Conservation (phyloP, 1,140 invertebrate species). For the Lycorma delicatula region DNA sequence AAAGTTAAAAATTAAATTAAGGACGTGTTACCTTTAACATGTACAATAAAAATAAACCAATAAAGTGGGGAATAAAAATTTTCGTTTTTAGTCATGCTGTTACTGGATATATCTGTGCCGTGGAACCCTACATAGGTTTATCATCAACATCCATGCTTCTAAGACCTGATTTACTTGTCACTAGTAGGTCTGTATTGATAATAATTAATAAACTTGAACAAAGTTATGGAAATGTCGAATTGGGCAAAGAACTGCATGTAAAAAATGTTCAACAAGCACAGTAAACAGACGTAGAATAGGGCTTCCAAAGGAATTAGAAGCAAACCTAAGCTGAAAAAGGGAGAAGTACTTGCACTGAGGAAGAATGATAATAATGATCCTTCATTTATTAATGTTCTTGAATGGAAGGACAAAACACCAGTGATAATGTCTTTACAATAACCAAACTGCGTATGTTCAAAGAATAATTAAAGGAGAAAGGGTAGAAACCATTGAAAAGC, state of each 20-base stretch:
- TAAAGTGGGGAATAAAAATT: conserved; percentile 11
- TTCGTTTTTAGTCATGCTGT: conserved; percentile 7
- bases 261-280: conserved; percentile 7
- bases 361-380: conserved; percentile 11
- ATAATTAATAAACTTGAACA: conserved; percentile 5
- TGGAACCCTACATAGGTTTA: conserved; percentile 12
- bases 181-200: conserved; percentile 3
- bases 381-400: conserved; percentile 6
- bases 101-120: conserved; percentile 11
- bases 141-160: neutral
- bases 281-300: too few species aligned
- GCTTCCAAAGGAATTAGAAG: conserved; percentile 5
- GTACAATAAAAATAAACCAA: conserved; percentile 9
- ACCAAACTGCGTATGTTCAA: neutral
- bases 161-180: conserved; percentile 7
- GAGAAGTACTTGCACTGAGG: neutral
- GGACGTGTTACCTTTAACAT: conserved; percentile 12
- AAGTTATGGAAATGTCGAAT: conserved; percentile 8
- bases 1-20: too few species aligned
- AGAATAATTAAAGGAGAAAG: conserved; percentile 10
- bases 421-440: conserved; percentile 8
- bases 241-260: conserved; percentile 2
- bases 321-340: conserved; percentile 9
- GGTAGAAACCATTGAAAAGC: conserved; percentile 10
- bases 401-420: conserved; percentile 11